A percentile compares a stretch with the other conserved stretches of the same genome.
Evolutionary conservation across 1,140 invertebrate genomes (phyloP).

Genomic region (Planococcus citri): DNA sequence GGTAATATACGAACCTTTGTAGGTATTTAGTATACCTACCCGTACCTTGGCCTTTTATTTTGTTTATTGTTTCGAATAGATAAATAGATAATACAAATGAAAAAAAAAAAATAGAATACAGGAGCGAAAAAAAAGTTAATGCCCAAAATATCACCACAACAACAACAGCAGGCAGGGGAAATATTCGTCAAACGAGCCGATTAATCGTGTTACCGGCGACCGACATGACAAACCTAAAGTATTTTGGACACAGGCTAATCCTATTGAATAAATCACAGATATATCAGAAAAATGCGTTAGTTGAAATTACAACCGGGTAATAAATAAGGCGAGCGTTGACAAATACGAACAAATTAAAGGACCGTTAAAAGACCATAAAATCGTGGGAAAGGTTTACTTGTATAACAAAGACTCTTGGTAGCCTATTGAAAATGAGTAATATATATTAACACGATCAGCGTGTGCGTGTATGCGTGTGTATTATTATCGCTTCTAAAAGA

Average conservation of each 20-base stretch:
- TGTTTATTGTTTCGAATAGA: no score
- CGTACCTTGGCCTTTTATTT: no score
- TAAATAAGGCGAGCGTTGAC: slow-evolving; percentile 6
- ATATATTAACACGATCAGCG: neutral
- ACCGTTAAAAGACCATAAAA: slow-evolving; percentile 7
- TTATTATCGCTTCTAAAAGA: no score
- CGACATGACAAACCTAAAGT: neutral
- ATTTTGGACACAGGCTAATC: neutral
- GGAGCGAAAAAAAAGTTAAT: no score
- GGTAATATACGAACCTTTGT: neutral
- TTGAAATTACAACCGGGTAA: neutral
- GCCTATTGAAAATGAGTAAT: neutral
- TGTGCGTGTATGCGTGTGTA: no score
- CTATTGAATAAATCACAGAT: slow-evolving; percentile 1
- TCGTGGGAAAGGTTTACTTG: neutral
- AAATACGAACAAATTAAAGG: slow-evolving; percentile 7
- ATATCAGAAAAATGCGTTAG: slow-evolving; percentile 7
- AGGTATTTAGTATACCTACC: neutral
- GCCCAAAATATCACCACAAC: no score
- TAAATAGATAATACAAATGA: no score
- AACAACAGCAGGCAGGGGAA: no score
- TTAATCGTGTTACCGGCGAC: neutral
- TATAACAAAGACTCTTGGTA: slow-evolving; percentile 5
- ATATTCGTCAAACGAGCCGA: neutral
- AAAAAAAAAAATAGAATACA: no score